Evolutionary conservation across 2,888 invertebrate genomes (phyloP).

Genomic region (Megaustenia siamemsis): DNA sequence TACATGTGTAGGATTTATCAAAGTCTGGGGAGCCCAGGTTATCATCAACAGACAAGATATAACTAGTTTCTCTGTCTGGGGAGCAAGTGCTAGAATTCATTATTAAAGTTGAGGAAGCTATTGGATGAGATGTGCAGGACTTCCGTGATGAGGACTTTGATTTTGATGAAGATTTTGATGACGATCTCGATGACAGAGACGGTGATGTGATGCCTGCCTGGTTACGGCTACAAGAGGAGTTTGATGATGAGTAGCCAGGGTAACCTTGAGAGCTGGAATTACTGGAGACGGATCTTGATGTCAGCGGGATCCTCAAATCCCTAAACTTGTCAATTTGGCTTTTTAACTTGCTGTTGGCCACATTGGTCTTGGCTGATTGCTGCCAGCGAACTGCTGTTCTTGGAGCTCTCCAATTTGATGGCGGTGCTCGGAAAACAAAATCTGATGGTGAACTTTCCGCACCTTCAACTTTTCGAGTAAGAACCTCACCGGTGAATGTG

Average conservation of each 20-base stretch:
- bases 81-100: slow-evolving; percentile 64
- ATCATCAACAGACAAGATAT: slow-evolving; percentile 71
- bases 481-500: background rate
- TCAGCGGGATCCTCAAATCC: background rate
- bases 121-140: slow-evolving; percentile 64
- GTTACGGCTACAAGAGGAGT: background rate
- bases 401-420: slow-evolving; percentile 20
- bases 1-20: slow-evolving; percentile 63
- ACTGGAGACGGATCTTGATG: background rate
- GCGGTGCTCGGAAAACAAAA: slow-evolving; percentile 31
- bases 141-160: slow-evolving; percentile 56
- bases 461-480: slow-evolving; percentile 50
- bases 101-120: slow-evolving; percentile 71
- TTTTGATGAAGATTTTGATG: slow-evolving; percentile 38
- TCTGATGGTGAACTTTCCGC: slow-evolving; percentile 45
- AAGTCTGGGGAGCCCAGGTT: slow-evolving; percentile 63
- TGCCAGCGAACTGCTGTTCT: slow-evolving; percentile 4
- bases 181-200: slow-evolving; percentile 50
- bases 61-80: slow-evolving; percentile 64
- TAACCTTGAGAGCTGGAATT: slow-evolving; percentile 11
- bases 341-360: background rate
- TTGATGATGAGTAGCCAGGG: background rate
- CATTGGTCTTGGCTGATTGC: background rate
- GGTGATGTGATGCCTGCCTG: background rate
- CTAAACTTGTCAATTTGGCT: no score